These are phyloP conservation scores for Gerris lacustris DNA, from an alignment of 2,888 invertebrate species.

Conservation along the genomic window DNA sequence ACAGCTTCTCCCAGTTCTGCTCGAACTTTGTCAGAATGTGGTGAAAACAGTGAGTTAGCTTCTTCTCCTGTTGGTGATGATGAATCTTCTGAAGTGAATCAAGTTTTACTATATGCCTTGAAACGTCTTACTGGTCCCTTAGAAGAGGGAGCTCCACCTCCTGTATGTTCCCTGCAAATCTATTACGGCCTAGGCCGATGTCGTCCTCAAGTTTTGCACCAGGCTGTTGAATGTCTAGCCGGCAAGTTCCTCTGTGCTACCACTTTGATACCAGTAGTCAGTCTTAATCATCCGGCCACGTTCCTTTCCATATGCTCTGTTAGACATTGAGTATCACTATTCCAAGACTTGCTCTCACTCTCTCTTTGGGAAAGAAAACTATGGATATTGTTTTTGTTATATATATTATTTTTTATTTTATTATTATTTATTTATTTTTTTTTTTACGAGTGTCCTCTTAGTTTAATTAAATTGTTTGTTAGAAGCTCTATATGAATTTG, in stretches of 20 bases:
- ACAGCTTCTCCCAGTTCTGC: not conserved
- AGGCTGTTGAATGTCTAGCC: conserved; percentile 27
- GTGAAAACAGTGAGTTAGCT: not conserved
- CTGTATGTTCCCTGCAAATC: conserved; percentile 24
- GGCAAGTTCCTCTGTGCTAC: conserved; percentile 46
- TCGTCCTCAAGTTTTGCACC: conserved; percentile 22
- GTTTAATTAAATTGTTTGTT: no score
- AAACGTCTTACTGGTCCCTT: conserved; percentile 15
- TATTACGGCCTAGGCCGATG: conserved; percentile 26
- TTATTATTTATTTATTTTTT: not conserved
- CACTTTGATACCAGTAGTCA: conserved; percentile 64
- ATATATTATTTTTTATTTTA: no score
- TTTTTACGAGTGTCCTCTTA: no score
- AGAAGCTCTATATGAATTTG: no score
- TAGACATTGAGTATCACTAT: conserved; percentile 45
- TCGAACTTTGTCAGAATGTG: not conserved
- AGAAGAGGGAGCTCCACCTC: conserved; percentile 19
- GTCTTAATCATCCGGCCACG: conserved; percentile 67
- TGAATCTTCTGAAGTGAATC: not conserved
- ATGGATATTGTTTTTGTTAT: not conserved
- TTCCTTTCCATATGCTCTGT: conserved; percentile 73
- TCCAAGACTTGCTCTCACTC: conserved; percentile 30
- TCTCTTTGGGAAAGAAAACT: not conserved
- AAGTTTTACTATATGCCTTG: not conserved
- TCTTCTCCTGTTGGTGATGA: not conserved